Evolutionary conservation across 1,140 invertebrate genomes (phyloP), one percentile per base, ranked within the genome.

Genomic region (Harlomillsia oculata): DNA sequence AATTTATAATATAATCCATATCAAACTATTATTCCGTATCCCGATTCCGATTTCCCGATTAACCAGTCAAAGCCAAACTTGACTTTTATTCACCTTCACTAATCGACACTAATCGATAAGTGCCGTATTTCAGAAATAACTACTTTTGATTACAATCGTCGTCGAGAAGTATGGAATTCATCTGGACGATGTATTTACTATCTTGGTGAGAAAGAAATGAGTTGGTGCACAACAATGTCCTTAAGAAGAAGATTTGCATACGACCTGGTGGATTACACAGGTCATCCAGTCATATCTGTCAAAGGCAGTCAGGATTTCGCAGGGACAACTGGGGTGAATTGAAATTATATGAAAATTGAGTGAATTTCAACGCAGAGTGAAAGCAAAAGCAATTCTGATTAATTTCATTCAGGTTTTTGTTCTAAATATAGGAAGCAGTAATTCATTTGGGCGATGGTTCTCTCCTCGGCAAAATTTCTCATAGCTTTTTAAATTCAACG

Each of bases 241-340:
- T n/a, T n/a, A n/a, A 1, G 29, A 4, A 36, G 32, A 11, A 37
- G 30, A 5, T 60, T 60, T 51, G 28, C 37, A 2, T 49, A 60
- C 11, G 46, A 55, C 13, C 52, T 60, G 13, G 52, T 60, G 0
- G 58, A 60, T 45, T 55, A 55, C 16, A 41, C 20, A n/a, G 53
- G 45, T 18, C 20, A 28, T 5, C 18, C 39, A 1, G 46, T 60
- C 8, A 36, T 60, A n/a, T 48, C n/a, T 5, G 40, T 30, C 1
- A 40, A 29, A 55, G 58, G 58, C 13, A 21, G 23, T 36, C 58
- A 60, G 41, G 37, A 28, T 6, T 21, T 26, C 37, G 18, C 51
- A 5, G 58, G 58, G 20, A 13, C 55, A 0, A 55, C 25, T 23
- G 5, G 34, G 20, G 46, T 50, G 28, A 13, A 23, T 20, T 44